Evolutionary conservation across 1,140 invertebrate genomes (phyloP).

Genomic region (Probaryconus sp.): DNA sequence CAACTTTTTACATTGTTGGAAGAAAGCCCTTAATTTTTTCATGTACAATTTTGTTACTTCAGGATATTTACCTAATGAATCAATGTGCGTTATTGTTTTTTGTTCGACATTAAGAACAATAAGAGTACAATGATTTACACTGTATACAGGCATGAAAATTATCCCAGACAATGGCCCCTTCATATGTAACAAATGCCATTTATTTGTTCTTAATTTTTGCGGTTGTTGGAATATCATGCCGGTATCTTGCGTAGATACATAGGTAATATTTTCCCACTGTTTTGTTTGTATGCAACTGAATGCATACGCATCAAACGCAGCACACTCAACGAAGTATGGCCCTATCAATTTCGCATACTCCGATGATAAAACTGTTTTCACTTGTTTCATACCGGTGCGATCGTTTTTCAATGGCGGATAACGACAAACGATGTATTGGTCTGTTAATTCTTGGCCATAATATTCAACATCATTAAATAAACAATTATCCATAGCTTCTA

Average conservation of each 20-base stretch:
- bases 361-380: not conserved
- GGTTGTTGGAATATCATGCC: not conserved
- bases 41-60: not conserved
- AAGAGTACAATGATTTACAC: not conserved
- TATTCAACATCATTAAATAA: not conserved
- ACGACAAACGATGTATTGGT: not conserved
- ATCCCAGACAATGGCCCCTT: not conserved
- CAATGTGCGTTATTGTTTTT: not conserved
- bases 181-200: not conserved
- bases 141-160: not conserved
- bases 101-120: not conserved
- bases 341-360: not conserved
- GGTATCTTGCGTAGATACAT: not conserved
- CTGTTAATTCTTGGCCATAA: not conserved
- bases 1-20: not conserved
- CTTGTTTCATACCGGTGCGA: not conserved
- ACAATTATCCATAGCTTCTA: not conserved
- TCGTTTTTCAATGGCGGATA: not conserved
- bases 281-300: not conserved
- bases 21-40: not conserved
- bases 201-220: not conserved
- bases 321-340: not conserved
- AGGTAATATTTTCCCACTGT: not conserved
- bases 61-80: no score
- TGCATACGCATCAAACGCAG: not conserved